A percentile compares a stretch with the other conserved stretches of the same genome.
phyloP scores from a whole-genome alignment of 1,140 invertebrate genomes.

The Branchinecta lindahli region DNA sequence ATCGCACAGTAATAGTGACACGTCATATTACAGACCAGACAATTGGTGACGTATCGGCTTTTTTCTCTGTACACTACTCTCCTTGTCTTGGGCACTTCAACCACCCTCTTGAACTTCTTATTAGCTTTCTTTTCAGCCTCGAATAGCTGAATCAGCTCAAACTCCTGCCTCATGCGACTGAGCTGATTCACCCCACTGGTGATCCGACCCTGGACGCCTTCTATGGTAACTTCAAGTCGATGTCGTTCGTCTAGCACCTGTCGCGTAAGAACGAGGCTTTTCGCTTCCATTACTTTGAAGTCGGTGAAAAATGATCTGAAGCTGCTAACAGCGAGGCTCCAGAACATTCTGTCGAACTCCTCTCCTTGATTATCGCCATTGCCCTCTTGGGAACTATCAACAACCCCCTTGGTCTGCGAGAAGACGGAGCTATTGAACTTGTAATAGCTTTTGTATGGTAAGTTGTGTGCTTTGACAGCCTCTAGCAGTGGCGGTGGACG shows the following conservation, averaged over 20 bases:
- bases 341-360: background rate
- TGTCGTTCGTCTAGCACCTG: conserved; percentile 12
- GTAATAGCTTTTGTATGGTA: conserved; percentile 11
- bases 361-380: background rate
- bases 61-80: no score
- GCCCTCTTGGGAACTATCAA: no score
- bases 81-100: conserved; percentile 12
- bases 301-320: conserved; percentile 9
- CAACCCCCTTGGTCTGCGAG: background rate
- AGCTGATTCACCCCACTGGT: background rate
- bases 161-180: background rate
- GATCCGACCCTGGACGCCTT: background rate
- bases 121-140: conserved; percentile 4
- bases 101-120: conserved; percentile 12
- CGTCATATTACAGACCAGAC: background rate
- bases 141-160: background rate
- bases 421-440: conserved; percentile 17
- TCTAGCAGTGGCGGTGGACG: background rate
- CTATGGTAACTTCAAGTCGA: background rate
- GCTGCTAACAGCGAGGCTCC: background rate
- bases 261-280: background rate
- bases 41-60: conserved; percentile 12
- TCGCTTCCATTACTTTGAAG: background rate
- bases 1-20: background rate
- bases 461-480: background rate